Evolutionary conservation across 2,797 vertebrate genomes (phyloP).

Genomic region (Onychomys torridus): DNA sequence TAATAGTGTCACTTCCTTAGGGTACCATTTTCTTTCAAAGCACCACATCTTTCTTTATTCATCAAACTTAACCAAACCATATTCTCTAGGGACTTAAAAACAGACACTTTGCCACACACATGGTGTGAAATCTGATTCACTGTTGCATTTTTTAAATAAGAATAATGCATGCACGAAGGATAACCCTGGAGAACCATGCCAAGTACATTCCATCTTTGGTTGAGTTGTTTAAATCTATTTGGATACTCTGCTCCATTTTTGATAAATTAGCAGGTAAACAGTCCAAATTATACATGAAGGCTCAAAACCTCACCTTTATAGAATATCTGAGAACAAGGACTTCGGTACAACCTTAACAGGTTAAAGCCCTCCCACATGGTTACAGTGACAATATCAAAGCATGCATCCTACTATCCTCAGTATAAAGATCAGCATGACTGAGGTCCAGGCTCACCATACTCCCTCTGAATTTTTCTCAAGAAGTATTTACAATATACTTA

Average conservation of each 20-base stretch:
- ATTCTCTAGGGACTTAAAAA: not conserved
- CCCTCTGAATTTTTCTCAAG: not conserved
- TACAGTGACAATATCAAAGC: not conserved
- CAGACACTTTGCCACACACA: not conserved
- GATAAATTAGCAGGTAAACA: not conserved
- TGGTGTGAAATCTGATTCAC: not conserved
- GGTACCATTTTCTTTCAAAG: not conserved
- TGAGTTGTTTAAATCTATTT: not conserved
- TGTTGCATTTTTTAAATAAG: not conserved
- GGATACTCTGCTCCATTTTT: not conserved
- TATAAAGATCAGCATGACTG: not conserved
- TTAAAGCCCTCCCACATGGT: not conserved
- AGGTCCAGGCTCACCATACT: not conserved
- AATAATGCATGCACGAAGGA: not conserved
- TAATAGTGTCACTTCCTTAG: not conserved
- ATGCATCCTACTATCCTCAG: not conserved
- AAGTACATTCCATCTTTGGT: not conserved
- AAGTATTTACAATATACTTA: constrained; percentile 22
- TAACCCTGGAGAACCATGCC: not conserved
- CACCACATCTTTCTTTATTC: not conserved
- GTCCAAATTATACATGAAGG: constrained; percentile 12
- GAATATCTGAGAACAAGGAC: not conserved
- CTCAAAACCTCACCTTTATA: not conserved
- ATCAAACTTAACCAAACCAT: not conserved
- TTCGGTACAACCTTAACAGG: not conserved